Evolutionary conservation across 2,113 vertebrate species (phyloP).

Genomic region (Erpornis zantholeuca): DNA sequence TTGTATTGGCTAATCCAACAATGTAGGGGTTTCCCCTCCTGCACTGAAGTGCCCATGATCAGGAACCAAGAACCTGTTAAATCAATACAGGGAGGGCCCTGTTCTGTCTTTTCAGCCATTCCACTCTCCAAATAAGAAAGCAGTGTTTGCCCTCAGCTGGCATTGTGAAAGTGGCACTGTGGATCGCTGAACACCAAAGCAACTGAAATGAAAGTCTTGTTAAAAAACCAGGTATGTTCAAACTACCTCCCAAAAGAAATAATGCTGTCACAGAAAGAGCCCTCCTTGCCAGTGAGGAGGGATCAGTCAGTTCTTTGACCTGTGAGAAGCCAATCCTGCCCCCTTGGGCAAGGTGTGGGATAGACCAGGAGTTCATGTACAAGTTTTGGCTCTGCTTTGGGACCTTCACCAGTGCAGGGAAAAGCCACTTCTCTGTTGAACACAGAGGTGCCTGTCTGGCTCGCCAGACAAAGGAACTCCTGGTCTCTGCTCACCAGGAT

Average conservation of each 20-base stretch:
- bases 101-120: not conserved
- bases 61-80: not conserved
- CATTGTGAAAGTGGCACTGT: not conserved
- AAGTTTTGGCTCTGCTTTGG: not conserved
- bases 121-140: not conserved
- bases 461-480: not conserved
- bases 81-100: not conserved
- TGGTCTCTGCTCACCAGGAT: not conserved
- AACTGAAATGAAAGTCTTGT: not conserved
- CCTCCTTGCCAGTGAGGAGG: not conserved
- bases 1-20: not conserved
- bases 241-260: not conserved
- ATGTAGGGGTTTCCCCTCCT: not conserved
- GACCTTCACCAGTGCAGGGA: not conserved
- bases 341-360: not conserved
- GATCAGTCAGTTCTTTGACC: not conserved
- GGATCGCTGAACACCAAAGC: not conserved
- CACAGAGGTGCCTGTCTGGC: not conserved
- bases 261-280: not conserved
- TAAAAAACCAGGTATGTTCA: not conserved
- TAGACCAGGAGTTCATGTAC: accelerated
- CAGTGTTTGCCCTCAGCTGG: not conserved
- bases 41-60: not conserved
- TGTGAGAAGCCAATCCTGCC: not conserved
- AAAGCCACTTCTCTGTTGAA: not conserved